Evolutionary conservation across 2,797 vertebrate species (phyloP).

Genomic region (Artibeus jamaicensis): DNA sequence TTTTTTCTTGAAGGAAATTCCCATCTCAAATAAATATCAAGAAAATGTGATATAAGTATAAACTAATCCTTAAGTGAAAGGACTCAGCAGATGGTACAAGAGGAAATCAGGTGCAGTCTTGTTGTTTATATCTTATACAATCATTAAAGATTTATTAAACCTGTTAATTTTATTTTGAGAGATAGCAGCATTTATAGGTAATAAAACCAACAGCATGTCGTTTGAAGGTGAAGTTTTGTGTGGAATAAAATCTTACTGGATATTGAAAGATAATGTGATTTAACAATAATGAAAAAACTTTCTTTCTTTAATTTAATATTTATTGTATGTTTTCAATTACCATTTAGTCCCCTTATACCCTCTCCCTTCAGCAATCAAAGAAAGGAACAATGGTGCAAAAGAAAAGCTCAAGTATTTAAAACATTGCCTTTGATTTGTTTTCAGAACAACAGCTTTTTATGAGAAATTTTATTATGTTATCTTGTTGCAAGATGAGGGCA

Average conservation of each 20-base stretch:
- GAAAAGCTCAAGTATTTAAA: background rate
- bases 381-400: background rate
- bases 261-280: background rate
- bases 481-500: background rate
- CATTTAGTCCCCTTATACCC: background rate
- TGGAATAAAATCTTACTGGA: background rate
- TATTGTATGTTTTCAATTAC: background rate
- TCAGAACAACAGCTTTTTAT: background rate
- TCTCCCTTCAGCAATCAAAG: background rate
- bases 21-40: slow-evolving; percentile 1
- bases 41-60: background rate
- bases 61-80: background rate
- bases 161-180: slow-evolving; percentile 63
- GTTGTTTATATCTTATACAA: slow-evolving; percentile 41
- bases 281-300: slow-evolving; percentile 24
- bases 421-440: background rate
- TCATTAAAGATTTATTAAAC: slow-evolving; percentile 53
- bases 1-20: background rate
- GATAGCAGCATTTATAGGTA: slow-evolving; percentile 5
- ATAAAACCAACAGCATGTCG: slow-evolving; percentile 39
- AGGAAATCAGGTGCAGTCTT: background rate
- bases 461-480: background rate
- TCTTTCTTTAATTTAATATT: background rate
- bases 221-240: slow-evolving; percentile 12
- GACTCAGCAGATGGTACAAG: background rate